Base-by-base conservation (phyloP, 2,113 vertebrate genomes). In the Regulus satrapa region DNA sequence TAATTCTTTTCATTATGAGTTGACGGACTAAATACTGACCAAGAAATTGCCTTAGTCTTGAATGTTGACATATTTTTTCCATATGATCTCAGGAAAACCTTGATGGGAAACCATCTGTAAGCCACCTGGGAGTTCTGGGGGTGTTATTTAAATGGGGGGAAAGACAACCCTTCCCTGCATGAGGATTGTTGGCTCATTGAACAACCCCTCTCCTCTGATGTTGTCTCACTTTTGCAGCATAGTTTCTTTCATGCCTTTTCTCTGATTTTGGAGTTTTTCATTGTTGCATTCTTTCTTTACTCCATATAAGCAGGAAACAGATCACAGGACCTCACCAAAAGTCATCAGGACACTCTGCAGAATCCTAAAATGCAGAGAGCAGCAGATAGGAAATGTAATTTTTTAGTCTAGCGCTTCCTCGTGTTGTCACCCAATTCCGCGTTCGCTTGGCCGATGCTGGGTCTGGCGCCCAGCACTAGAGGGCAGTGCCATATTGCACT, bases 401-500 rank as follows among this genome's bases (percentile, higher is more conserved):
- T 23, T 75, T 82, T 41, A 28, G 23, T 20, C 73, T 11, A 18
- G 10, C 2, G n/a, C 25, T 84, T 6, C 48, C 79, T 6, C 0
- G 0, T 10, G 54, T 5, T 38, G 14, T 24, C 38, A 10, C 43
- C 14, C 63, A 40, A 16, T 16, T 5, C 1, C 8, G 3, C 12
- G 25, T 58, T 49, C 5, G 40, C 2, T 1, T 0, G 45, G 38
- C 38, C 36, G 29, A 7, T 9, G 85, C 75, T 64, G 77, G 66
- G 21, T 3, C 55, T 66, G 18, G 28, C 40, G 10, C 52, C 5
- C 5, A 85, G 91, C 97, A 74, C 96, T 97, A 97, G 97, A 54
- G 96, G 97, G 97, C 96, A 95, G 82, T 74, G 67, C 67, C 72
- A 67, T 68, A 67, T 80, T 94, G 56, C 52, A 31, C 79, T 82